phyloP scores from a whole-genome alignment of 2,888 invertebrate species.

The Microctonus brassicae region DNA sequence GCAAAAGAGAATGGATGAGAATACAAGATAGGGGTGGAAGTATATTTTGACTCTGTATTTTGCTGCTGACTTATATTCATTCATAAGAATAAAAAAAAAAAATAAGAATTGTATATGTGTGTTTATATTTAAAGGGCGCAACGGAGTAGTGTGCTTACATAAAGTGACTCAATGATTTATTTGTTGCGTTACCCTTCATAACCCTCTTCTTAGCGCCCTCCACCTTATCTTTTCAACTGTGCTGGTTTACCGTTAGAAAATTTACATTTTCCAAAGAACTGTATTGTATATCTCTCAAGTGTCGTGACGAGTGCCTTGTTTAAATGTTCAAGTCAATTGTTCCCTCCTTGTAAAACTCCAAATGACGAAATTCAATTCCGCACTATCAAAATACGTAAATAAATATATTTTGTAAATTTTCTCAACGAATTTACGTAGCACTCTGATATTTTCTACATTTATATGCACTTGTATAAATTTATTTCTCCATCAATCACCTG shows the following conservation, averaged over 20 bases:
- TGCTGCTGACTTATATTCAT: background rate
- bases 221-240: conserved; percentile 35
- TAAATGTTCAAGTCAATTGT: conserved; percentile 17
- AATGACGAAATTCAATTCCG: background rate
- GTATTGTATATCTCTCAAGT: conserved; percentile 1
- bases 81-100: background rate
- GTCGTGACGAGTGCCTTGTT: conserved; percentile 1
- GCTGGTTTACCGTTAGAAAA: conserved; percentile 49
- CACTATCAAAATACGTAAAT: background rate
- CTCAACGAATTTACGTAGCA: background rate
- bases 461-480: background rate
- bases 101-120: too few species aligned
- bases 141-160: background rate
- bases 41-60: conserved; percentile 4
- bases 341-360: background rate
- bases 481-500: too few species aligned
- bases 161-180: conserved; percentile 59
- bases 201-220: background rate
- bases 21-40: background rate
- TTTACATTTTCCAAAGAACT: conserved; percentile 46
- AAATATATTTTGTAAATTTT: background rate
- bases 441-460: background rate
- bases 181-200: conserved; percentile 53
- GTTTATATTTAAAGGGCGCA: background rate
- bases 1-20: conserved; percentile 18